phyloP scores from a whole-genome alignment of 2,797 vertebrate genomes.

The Selene dorsalis region DNA sequence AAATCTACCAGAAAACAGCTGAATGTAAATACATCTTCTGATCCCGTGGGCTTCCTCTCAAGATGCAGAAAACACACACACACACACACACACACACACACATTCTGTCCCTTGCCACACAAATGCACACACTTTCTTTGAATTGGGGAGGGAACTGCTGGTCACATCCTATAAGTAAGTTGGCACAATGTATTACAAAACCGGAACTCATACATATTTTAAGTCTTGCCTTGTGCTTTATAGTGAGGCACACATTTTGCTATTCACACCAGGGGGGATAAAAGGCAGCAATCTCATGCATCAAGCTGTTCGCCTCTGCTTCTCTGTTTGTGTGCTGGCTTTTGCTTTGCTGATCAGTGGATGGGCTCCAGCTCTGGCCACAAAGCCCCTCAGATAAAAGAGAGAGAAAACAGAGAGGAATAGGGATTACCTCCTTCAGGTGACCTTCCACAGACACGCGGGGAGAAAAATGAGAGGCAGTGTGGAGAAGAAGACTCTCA shows the following conservation, averaged over 20 bases:
- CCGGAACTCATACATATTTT: constrained; percentile 74
- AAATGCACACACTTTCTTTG: constrained; percentile 37
- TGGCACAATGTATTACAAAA: constrained; percentile 70
- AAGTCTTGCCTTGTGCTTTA: constrained; percentile 61
- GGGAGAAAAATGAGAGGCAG: constrained; percentile 40
- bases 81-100: not conserved
- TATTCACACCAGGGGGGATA: constrained; percentile 76
- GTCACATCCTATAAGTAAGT: constrained; percentile 65
- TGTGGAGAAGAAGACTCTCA: constrained; percentile 65
- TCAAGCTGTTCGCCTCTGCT: constrained; percentile 61
- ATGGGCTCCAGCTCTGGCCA: constrained; percentile 62
- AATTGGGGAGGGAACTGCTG: constrained; percentile 47
- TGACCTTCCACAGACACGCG: constrained; percentile 78
- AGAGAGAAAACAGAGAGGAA: constrained; percentile 71
- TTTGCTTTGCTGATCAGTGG: constrained; percentile 71
- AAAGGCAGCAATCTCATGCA: constrained; percentile 74
- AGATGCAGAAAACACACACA: constrained; percentile 23
- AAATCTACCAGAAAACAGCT: constrained; percentile 50
- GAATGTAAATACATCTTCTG: constrained; percentile 61
- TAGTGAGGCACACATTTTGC: constrained; percentile 64
- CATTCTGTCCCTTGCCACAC: constrained; percentile 23
- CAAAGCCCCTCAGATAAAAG: constrained; percentile 79
- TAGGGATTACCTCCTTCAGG: constrained; percentile 82
- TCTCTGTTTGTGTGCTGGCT: constrained; percentile 59
- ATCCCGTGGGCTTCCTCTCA: constrained; percentile 52